Percentiles rank a stretch among this genome's conserved stretches.
phyloP scores from a whole-genome alignment of 2,113 vertebrate genomes.

The Centropristis striata region DNA sequence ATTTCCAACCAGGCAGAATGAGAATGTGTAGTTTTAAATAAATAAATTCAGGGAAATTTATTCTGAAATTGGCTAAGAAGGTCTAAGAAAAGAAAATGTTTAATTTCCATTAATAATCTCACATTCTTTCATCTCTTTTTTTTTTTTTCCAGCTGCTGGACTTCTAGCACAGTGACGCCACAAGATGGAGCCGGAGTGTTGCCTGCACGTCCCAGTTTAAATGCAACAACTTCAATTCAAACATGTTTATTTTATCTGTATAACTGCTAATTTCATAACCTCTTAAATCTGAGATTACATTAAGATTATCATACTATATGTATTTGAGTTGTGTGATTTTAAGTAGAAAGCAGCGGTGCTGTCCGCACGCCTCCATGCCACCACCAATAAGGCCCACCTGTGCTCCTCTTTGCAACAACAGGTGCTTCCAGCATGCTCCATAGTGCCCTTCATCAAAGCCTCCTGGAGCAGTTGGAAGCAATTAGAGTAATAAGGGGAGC shows the following conservation, averaged over 20 bases:
- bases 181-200: slow-evolving; percentile 76
- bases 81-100: neutral
- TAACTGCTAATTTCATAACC: slow-evolving; percentile 28
- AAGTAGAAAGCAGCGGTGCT: slow-evolving; percentile 14
- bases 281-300: slow-evolving; percentile 10
- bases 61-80: neutral
- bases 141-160: slow-evolving; percentile 78
- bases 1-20: neutral
- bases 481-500: slow-evolving; percentile 87
- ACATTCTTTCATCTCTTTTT: slow-evolving; percentile 12
- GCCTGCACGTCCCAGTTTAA: neutral
- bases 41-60: neutral
- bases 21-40: neutral
- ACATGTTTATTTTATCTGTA: slow-evolving; percentile 15
- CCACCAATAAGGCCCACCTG: slow-evolving; percentile 78
- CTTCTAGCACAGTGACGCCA: slow-evolving; percentile 73
- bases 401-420: slow-evolving; percentile 80
- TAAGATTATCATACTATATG: slow-evolving; percentile 13
- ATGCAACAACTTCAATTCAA: neutral
- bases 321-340: slow-evolving; percentile 29
- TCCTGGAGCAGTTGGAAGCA: slow-evolving; percentile 86
- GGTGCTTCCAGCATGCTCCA: slow-evolving; percentile 84
- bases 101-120: neutral
- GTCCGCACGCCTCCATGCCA: slow-evolving; percentile 28
- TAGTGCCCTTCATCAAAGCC: slow-evolving; percentile 84